Evolutionary conservation across 2,888 invertebrate genomes (phyloP), one percentile per base, ranked within the genome.

Genomic region (Microchrysa polita): DNA sequence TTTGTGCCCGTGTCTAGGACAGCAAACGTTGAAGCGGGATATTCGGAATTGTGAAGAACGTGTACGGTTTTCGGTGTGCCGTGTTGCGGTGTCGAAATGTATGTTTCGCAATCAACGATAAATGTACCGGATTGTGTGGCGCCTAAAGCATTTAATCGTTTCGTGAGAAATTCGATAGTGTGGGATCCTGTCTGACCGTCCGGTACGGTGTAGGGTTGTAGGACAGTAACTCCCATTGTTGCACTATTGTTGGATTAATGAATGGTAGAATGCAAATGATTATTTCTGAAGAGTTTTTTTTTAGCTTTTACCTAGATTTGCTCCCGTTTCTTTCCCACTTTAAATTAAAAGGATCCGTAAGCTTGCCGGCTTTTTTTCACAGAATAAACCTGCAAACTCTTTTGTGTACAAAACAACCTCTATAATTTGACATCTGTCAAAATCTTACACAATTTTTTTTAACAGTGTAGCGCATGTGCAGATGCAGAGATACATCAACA

Each of bases 31-130:
- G 97, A 94, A 0, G 96, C 96, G 0, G 97, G 97, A 81, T 96
- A 94, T 82, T 98, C 97, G 0, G 95, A 96, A 84, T 97, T 95
- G 86, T 97, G 97, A 9, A 98, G 87, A n/a, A 97, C 92, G 84
- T 97, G 95, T 0, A 97, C 92, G 0, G 93, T 92, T 80, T 93
- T 90, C 75, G 92, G 91, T 61, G 90, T 89, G 4, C 93, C 94
- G 75, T 82, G 83, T 5, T 74, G 74, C 1, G 92, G 91, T 59
- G 91, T 90, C 0, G 94, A 93, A 53, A 91, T 91, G 81, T 94
- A 97, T 0, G 96, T 96, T 83, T 98, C 97, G 80, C 97, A 98
- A 82, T 98, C 97, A 0, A 98, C 97, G 67, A 94, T 84, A 83
- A 97, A 97, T 79, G 94, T 95, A 0, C 97, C 97, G 74, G 92